phyloP scores from a whole-genome alignment of 2,113 vertebrate species.

The Petrocephalus zakoni region DNA sequence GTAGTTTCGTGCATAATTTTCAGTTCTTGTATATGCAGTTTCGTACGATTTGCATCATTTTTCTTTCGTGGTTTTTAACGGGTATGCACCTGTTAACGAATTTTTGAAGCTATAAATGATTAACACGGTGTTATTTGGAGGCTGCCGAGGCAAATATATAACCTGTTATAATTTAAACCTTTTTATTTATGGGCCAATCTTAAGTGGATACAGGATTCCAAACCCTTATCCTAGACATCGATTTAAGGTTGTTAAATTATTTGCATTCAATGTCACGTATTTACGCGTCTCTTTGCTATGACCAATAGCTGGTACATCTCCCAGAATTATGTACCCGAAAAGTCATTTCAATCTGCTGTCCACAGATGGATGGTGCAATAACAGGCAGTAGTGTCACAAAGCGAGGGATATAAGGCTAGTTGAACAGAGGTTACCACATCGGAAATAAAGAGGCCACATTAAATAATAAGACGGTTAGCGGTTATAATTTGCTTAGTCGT shows the following conservation, averaged over 20 bases:
- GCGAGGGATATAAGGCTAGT: neutral
- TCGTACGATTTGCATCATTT: conserved; percentile 8
- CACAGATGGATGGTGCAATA: neutral
- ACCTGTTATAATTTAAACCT: neutral
- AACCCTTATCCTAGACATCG: neutral
- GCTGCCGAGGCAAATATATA: neutral
- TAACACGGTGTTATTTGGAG: neutral
- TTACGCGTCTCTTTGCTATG: neutral
- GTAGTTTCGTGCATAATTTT: neutral
- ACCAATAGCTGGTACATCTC: neutral
- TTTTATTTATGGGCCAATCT: neutral
- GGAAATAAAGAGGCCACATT: neutral
- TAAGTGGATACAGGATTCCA: neutral
- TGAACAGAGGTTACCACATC: too few relatives aligned
- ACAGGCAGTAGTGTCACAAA: neutral
- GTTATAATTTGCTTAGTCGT: neutral
- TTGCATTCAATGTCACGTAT: neutral
- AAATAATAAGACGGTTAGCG: neutral
- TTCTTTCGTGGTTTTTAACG: neutral
- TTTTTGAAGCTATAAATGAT: neutral
- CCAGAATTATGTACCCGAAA: neutral
- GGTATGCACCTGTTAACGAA: neutral
- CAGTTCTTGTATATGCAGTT: neutral
- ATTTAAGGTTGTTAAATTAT: neutral
- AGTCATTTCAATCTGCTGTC: neutral